A percentile compares a stretch with the other conserved stretches of the same genome.
These are phyloP conservation scores for Macrochelys suwanniensis DNA, from an alignment of 2,797 vertebrate genomes.

Conservation along the genomic window DNA sequence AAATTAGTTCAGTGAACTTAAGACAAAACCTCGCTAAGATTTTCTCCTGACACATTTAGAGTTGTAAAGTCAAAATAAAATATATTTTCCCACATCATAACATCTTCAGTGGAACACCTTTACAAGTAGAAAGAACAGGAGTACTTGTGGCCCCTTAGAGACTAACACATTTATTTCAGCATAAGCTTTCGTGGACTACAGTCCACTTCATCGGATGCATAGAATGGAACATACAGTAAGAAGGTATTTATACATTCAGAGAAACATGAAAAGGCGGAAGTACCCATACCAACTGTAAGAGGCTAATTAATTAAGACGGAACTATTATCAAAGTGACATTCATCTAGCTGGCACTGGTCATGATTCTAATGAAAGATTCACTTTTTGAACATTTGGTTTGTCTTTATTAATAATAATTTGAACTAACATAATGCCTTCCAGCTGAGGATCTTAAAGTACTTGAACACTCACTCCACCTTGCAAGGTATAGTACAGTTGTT, in stretches of 20 bases:
- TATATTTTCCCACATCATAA: not conserved
- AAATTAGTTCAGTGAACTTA: not conserved
- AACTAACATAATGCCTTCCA: not conserved
- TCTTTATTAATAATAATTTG: not conserved
- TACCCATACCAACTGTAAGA: too few species aligned
- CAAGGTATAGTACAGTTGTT: not conserved
- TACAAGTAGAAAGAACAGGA: not conserved
- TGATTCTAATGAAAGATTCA: too few species aligned
- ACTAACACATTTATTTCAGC: too few species aligned
- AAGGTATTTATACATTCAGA: too few species aligned
- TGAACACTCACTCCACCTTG: not conserved
- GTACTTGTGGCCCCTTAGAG: too few species aligned
- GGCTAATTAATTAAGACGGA: too few species aligned
- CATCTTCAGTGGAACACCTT: not conserved
- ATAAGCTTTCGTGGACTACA: too few species aligned
- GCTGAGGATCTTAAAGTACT: not conserved
- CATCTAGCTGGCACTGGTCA: not conserved
- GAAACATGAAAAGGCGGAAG: too few species aligned
- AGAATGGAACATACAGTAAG: too few species aligned
- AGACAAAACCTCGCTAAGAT: not conserved
- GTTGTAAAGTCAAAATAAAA: not conserved
- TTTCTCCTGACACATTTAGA: constrained; percentile 26
- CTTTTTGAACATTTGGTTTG: not conserved
- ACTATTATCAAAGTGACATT: not conserved
- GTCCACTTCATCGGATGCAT: too few species aligned